These are phyloP conservation scores for Holotrichia oblita DNA, from an alignment of 1,140 invertebrate genomes.

Conservation along the genomic window DNA sequence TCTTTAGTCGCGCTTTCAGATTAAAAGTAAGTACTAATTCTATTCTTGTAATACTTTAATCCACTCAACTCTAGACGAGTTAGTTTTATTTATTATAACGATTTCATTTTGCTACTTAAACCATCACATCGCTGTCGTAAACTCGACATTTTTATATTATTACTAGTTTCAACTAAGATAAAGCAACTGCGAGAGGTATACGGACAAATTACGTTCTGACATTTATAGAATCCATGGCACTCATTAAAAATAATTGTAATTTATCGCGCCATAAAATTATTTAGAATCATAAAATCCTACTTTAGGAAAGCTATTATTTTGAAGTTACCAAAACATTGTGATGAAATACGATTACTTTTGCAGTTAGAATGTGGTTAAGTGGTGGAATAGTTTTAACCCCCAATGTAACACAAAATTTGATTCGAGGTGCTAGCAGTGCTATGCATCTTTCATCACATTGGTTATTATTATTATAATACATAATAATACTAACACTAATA, in stretches of 20 bases:
- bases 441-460: no score
- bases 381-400: no score
- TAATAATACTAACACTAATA: no score
- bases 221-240: constrained; percentile 8
- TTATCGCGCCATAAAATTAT: constrained; percentile 21
- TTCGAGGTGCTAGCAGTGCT: no score
- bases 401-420: no score
- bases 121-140: constrained; percentile 13
- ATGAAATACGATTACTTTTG: constrained; percentile 10
- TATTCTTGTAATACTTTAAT: constrained; percentile 7
- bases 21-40: neutral
- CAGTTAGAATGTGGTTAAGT: neutral
- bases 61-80: neutral
- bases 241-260: constrained; percentile 34
- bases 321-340: constrained; percentile 25
- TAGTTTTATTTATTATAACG: neutral
- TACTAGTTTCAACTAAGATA: constrained; percentile 1
- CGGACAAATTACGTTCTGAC: constrained; percentile 11
- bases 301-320: constrained; percentile 9
- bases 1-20: no score
- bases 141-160: constrained; percentile 9
- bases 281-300: neutral
- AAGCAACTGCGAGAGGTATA: neutral
- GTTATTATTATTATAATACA: no score
- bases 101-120: neutral